phyloP scores from a whole-genome alignment of 2,113 vertebrate genomes.

The Eulemur rufifrons region DNA sequence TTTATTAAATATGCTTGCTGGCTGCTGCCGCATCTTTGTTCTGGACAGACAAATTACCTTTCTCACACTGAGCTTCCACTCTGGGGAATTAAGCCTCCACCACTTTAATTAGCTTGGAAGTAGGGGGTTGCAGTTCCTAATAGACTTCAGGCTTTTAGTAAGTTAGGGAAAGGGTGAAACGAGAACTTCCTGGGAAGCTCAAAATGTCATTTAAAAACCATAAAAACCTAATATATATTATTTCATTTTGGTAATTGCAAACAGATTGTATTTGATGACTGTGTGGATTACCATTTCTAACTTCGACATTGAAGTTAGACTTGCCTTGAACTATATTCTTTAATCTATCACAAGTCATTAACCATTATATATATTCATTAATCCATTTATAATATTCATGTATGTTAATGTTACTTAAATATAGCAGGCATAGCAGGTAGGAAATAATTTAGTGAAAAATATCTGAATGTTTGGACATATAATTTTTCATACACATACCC shows the following conservation, averaged over 20 bases:
- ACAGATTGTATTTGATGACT: conserved; percentile 84
- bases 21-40: conserved; percentile 98
- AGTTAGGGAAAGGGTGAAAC: conserved; percentile 90
- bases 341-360: conserved; percentile 81
- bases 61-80: conserved; percentile 94
- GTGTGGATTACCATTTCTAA: conserved; percentile 79
- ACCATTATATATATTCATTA: conserved; percentile 75
- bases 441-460: conserved; percentile 70
- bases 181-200: conserved; percentile 86
- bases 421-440: conserved; percentile 74
- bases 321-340: conserved; percentile 79
- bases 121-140: conserved; percentile 96
- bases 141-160: conserved; percentile 94
- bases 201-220: conserved; percentile 89
- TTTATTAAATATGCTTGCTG: conserved; percentile 97
- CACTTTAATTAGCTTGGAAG: conserved; percentile 99
- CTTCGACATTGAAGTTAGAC: conserved; percentile 79
- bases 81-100: conserved; percentile 96
- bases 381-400: conserved; percentile 79
- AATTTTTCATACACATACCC: background rate
- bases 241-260: conserved; percentile 86
- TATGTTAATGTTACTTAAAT: conserved; percentile 73
- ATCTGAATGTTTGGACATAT: background rate
- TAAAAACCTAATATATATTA: conserved; percentile 87
- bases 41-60: conserved; percentile 99